Conservation (phyloP, 1,140 invertebrate species). For the Rhopalosiphum maidis region DNA sequence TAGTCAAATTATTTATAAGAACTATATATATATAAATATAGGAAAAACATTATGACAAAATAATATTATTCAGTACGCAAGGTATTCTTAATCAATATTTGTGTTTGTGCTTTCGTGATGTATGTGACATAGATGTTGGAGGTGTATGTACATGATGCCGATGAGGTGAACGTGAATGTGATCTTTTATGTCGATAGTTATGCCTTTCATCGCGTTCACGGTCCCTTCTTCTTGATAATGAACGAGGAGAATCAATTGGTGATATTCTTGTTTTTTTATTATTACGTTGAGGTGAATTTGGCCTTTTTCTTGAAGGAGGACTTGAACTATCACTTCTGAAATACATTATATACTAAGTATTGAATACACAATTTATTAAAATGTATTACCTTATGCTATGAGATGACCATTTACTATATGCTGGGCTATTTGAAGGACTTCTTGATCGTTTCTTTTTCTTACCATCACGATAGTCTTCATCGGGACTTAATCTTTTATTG, state of each 20-base stretch:
- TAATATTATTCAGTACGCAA: not conserved
- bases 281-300: slow-evolving; percentile 39
- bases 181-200: slow-evolving; percentile 46
- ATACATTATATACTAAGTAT: not conserved
- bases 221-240: slow-evolving; percentile 45
- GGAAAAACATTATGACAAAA: not conserved
- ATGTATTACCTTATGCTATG: slow-evolving; percentile 42
- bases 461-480: slow-evolving; percentile 33
- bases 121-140: slow-evolving; percentile 41
- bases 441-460: slow-evolving; percentile 52
- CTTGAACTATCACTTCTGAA: slow-evolving; percentile 52
- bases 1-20: not conserved
- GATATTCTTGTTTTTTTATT: slow-evolving; percentile 51
- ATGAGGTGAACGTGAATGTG: slow-evolving; percentile 52
- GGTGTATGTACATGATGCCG: slow-evolving; percentile 40
- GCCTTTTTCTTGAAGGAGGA: slow-evolving; percentile 45
- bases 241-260: slow-evolving; percentile 44
- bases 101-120: slow-evolving; percentile 52
- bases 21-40: not conserved
- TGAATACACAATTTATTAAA: not conserved
- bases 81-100: slow-evolving; percentile 36
- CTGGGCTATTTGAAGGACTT: slow-evolving; percentile 52
- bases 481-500: slow-evolving; percentile 53
- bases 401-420: slow-evolving; percentile 56
- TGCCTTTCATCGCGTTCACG: slow-evolving; percentile 51